Evolutionary conservation across 2,888 invertebrate genomes (phyloP), one percentile per base, ranked within the genome.

Genomic region (Nemotelus nigrinus): DNA sequence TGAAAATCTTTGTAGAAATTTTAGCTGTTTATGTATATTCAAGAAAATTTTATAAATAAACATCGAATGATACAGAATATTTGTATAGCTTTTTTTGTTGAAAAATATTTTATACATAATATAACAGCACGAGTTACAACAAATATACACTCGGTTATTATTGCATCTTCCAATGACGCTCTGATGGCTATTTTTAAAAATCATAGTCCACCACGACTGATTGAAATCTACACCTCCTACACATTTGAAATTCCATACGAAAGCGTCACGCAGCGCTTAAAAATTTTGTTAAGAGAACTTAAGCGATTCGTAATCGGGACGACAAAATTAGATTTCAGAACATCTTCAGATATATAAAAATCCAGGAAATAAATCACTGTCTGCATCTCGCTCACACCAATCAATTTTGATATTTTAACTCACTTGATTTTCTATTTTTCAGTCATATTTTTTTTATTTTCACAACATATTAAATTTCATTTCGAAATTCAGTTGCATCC

Each of bases 251-350:
- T 60, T 74, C 57, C n/a, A 6, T 60, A 10, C 41, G 41, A 74
- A 63, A 74, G 58, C 48, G 53, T 57, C n/a, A 45, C 55, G 10
- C 25, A 5, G 68, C 50, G 10, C n/a, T n/a, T n/a, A 48, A 68
- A 25, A 25, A 25, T 25, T 58, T 8, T 57, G 7, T 60, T 60
- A 3, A n/a, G 67, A 48, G 41, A 50, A 5, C 50, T 25, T n/a
- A 68, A n/a, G 25, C 41, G 39, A 50, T 68, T 47, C 45, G 39
- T 10, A 39, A 10, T 7, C 45, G 50, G 10, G 68, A 39, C 47
- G 74, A 74, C 74, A 74, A 48, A 63, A 47, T 74, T 74, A 74
- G 57, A 74, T 48, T 48, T 41, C 4, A 60, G 63, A 74, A 10
- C 8, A 74, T 48, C 39, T 74, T 74, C 41, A 43, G 53, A n/a